Evolutionary conservation across 2,113 vertebrate species (phyloP).

Genomic region (Marmota flaviventris): DNA sequence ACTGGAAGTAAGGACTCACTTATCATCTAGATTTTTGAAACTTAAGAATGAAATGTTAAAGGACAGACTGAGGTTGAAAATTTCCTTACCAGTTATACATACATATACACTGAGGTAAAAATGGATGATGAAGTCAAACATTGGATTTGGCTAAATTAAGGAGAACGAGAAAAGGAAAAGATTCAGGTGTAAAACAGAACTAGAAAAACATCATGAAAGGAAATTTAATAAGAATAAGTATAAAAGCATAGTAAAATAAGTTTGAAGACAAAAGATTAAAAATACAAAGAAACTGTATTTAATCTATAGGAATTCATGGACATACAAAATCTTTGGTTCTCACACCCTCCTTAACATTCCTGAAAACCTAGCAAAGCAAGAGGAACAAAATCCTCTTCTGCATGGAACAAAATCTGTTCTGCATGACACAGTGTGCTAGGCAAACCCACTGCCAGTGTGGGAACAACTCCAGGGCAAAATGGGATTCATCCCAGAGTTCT

Average conservation of each 20-base stretch:
- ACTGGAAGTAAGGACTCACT: constrained; percentile 50
- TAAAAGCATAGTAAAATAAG: constrained; percentile 32
- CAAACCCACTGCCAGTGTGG: constrained; percentile 70
- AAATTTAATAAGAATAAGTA: constrained; percentile 23
- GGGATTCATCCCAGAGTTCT: constrained; percentile 73
- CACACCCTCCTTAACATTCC: constrained; percentile 37
- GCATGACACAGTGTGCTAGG: constrained; percentile 39
- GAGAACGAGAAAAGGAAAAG: constrained; percentile 25
- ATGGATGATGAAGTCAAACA: constrained; percentile 55
- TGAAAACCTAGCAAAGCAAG: constrained; percentile 67
- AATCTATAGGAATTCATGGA: constrained; percentile 1
- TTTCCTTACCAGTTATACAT: constrained; percentile 64
- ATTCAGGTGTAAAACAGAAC: constrained; percentile 43
- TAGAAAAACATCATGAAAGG: constrained; percentile 45
- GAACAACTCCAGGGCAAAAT: constrained; percentile 79
- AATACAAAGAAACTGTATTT: constrained; percentile 39
- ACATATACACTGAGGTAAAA: constrained; percentile 44
- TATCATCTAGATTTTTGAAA: constrained; percentile 60
- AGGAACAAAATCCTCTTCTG: constrained; percentile 52
- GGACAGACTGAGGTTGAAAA: constrained; percentile 29
- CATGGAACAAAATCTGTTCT: constrained; percentile 30
- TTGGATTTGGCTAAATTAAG: constrained; percentile 12
- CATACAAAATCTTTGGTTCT: constrained; percentile 47
- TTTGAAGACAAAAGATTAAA: constrained; percentile 41
- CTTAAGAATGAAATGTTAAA: constrained; percentile 61